Evolutionary conservation across 2,888 invertebrate species (phyloP).

Genomic region (Dimorphilus gyrociliatus): DNA sequence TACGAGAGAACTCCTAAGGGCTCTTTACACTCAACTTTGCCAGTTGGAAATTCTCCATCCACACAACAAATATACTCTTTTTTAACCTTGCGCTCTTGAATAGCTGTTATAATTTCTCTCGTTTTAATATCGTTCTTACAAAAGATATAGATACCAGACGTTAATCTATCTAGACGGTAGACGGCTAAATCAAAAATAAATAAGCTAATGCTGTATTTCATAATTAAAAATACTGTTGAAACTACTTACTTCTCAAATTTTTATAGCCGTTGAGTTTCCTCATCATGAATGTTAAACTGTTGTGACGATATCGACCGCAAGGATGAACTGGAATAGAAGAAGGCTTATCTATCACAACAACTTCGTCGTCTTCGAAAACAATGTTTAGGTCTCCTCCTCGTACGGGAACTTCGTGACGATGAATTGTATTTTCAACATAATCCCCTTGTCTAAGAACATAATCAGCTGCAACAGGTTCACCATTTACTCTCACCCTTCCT

Average conservation of each 20-base stretch:
- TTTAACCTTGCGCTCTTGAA: slow-evolving; percentile 57
- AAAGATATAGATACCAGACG: slow-evolving; percentile 79
- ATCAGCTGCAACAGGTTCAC: slow-evolving; percentile 68
- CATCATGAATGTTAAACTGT: slow-evolving; percentile 86
- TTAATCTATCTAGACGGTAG: slow-evolving; percentile 86
- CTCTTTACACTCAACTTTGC: slow-evolving; percentile 64
- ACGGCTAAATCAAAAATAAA: slow-evolving; percentile 44
- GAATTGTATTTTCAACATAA: slow-evolving; percentile 69
- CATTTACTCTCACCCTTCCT: slow-evolving; percentile 18
- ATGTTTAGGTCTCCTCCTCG: slow-evolving; percentile 78
- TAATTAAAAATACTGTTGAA: background rate
- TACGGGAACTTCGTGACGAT: slow-evolving; percentile 98
- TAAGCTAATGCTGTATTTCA: background rate
- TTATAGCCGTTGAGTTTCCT: slow-evolving; percentile 87
- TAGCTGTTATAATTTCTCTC: slow-evolving; percentile 83
- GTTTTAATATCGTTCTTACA: slow-evolving; percentile 84
- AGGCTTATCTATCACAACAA: slow-evolving; percentile 99
- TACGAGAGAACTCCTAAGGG: slow-evolving; percentile 83
- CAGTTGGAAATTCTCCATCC: slow-evolving; percentile 41
- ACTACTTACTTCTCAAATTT: slow-evolving; percentile 54
- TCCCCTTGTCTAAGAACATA: slow-evolving; percentile 84
- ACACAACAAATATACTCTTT: slow-evolving; percentile 45
- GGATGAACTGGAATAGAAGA: slow-evolving; percentile 98
- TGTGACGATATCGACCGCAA: slow-evolving; percentile 91
- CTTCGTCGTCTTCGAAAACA: slow-evolving; percentile 92